These are phyloP conservation scores for Tachypleus tridentatus DNA, from an alignment of 1,140 invertebrate species.

Conservation along the genomic window DNA sequence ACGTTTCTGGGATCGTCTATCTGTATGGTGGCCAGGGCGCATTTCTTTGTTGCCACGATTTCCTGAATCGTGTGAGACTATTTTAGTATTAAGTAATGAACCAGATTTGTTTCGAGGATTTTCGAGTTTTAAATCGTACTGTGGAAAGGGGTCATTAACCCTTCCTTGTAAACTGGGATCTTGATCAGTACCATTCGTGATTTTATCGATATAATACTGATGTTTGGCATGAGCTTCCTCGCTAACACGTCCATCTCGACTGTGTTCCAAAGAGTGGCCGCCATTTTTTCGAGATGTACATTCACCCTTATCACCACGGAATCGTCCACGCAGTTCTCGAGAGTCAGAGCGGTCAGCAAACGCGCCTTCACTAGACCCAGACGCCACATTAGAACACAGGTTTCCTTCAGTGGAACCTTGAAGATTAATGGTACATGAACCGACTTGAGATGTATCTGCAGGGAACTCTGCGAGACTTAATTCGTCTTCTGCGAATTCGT, in stretches of 20 bases:
- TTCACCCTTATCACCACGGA: constrained; percentile 1
- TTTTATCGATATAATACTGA: constrained; percentile 20
- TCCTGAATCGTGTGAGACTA: too few species aligned
- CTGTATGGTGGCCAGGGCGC: constrained; percentile 3
- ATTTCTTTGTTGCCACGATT: neutral
- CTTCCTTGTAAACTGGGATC: constrained; percentile 1
- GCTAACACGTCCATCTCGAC: constrained; percentile 19
- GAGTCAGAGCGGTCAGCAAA: constrained; percentile 5
- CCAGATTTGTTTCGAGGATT: too few species aligned
- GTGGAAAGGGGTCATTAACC: constrained; percentile 1
- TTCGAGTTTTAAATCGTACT: neutral
- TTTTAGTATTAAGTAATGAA: too few species aligned
- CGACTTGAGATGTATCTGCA: constrained; percentile 6
- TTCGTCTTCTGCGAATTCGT: constrained; percentile 25
- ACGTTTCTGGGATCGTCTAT: too few species aligned
- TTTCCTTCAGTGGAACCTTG: constrained; percentile 21
- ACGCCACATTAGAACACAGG: constrained; percentile 19
- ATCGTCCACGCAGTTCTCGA: constrained; percentile 6
- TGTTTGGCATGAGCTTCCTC: constrained; percentile 20
- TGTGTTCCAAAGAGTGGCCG: constrained; percentile 20
- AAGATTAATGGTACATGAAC: constrained; percentile 22
- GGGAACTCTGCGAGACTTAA: constrained; percentile 22
- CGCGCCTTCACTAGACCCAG: constrained; percentile 13
- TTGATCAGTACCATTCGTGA: constrained; percentile 12
- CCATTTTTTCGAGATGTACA: neutral